Conservation (phyloP, 2,797 vertebrate species). For the Staurois parvus region DNA sequence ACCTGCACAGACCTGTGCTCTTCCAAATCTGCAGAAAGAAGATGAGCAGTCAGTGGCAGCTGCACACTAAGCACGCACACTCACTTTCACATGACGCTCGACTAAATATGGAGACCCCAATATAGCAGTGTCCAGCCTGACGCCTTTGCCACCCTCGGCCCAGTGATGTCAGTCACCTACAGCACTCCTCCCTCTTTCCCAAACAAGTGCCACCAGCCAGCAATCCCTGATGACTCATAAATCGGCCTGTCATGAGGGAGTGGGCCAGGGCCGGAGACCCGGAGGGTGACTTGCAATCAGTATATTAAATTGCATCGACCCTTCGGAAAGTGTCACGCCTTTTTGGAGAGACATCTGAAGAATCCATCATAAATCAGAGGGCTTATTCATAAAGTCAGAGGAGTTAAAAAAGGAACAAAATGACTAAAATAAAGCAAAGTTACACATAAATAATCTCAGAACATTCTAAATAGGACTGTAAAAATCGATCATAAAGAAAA, state of each 20-base stretch:
- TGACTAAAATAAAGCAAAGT: background rate
- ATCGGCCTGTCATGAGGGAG: constrained; percentile 9
- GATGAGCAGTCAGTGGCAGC: constrained; percentile 52
- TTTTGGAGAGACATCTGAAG: constrained; percentile 6
- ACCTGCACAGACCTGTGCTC: constrained; percentile 57
- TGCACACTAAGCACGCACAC: constrained; percentile 38
- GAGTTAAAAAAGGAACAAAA: background rate
- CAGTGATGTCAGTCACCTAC: constrained; percentile 23
- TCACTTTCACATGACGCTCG: constrained; percentile 51
- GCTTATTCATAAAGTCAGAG: background rate
- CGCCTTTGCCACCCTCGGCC: constrained; percentile 26
- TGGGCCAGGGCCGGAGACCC: background rate
- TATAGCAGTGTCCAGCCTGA: constrained; percentile 52
- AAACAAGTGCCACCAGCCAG: constrained; percentile 34
- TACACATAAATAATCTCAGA: too few relatives aligned
- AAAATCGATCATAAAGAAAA: too few relatives aligned
- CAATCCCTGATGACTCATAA: constrained; percentile 36
- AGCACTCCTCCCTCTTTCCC: background rate
- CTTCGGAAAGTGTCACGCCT: constrained; percentile 3
- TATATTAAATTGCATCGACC: constrained; percentile 24
- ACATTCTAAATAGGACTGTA: too few relatives aligned
- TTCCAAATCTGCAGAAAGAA: constrained; percentile 56
- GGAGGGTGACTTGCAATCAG: background rate
- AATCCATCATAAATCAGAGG: background rate
- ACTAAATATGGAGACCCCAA: constrained; percentile 62